Base-by-base conservation (phyloP, 2,797 vertebrate species). In the Naso thynnoides region DNA sequence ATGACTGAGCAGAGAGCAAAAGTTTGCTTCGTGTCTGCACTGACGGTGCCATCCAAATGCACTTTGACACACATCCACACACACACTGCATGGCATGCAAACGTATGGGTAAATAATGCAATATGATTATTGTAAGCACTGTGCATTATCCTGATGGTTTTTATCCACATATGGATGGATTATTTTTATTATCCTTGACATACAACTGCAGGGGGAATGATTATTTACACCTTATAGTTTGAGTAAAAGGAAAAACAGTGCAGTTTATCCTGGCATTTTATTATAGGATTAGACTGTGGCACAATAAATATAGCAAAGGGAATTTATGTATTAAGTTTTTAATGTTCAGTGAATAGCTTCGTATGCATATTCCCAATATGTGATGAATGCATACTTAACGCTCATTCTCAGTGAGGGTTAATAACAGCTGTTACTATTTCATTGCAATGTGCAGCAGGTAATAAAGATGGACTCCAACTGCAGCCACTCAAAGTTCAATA, bases 371-470 rank as follows among this genome's bases (percentile, higher is more conserved):
- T 73, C 21, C 58, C 47, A 49, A 49, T 16, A n/a, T 61, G 52
- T 64, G 60, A 84, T 82, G 29, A 82, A 84, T 79, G 66, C 68
- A 65, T 78, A 81, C 76, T 77, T 83, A 61, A 70, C 58, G 66
- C 50, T 78, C 53, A 33, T 42, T 73, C 60, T 69, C n/a, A 33
- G 38, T 47, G 59, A 75, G 60, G 39, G 64, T 76, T 74, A 68
- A 76, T 79, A 79, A 78, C 72, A 38, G 68, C 39, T 53, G 5
- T 72, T 67, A 72, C 85, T 76, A 48, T 79, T 82, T 83, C 52
- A 64, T 33, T 71, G 64, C 41, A 29, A 8, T 60, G 57, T 53
- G 54, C 33, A 48, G 47, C 0, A 6, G 41, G 44, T 76, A 53
- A 72, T 69, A 24, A 68, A 70, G 62, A 84, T 36, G 11, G 48